Evolutionary conservation across 2,797 vertebrate genomes (phyloP), one percentile per base, ranked within the genome.

Genomic region (Loriculus beryllinus): DNA sequence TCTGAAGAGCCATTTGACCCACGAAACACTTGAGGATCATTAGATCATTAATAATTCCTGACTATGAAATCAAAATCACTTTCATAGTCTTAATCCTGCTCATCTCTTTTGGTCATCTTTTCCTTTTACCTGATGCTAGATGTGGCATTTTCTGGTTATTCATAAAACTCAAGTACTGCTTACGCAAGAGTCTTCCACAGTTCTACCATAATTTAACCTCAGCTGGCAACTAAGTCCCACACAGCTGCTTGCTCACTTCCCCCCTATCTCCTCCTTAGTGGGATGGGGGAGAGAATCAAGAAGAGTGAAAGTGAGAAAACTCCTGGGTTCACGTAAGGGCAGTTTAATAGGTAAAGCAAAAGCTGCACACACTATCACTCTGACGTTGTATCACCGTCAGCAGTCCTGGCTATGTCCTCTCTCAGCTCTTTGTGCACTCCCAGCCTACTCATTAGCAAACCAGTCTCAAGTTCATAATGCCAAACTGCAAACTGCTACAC

Each of bases 211-310:
- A 29, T 77, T 77, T 64, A 77, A 33, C 7, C 8, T 12, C 17
- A 39, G 14, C 25, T 26, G 29, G 28, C 29, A 77, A 9, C 14
- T 10, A 45, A 52, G 37, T 14, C 25, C 16, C 29, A 45, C 9
- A 14, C 21, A 59, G 14, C 14, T 31, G 51, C 20, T 45, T 1
- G 0, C 7, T 45, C 28, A 26, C 20, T 39, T 49, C 37, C 12
- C 9, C 19, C 3, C 21, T 56, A 23, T 23, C n/a, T 3, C 21
- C 21, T 56, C 54, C 6, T 23, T 33, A 19, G n/a, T 7, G 28
- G 7, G 17, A 56, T 43, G n/a, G 37, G 11, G 23, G 28, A 19
- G 9, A 49, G 43, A 82, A 43, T 26, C 48, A 25, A 18, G 23
- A 26, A 51, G 37, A 39, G 19, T 29, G 43, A 51, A 49, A 77